Evolutionary conservation across 2,888 invertebrate genomes (phyloP).

Genomic region (Sialis fuliginosa): DNA sequence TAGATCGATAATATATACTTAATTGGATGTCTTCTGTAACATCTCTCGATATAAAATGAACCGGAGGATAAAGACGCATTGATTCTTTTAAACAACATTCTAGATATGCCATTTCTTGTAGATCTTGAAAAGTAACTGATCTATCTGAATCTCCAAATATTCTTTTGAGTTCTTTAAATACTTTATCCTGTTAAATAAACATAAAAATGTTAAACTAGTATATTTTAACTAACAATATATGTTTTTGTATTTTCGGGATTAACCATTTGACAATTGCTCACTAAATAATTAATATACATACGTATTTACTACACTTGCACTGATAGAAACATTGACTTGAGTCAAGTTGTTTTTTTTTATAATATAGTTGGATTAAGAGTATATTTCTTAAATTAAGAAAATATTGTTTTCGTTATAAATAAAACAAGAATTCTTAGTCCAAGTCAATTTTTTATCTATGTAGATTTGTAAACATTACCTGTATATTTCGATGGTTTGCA

Average conservation of each 20-base stretch:
- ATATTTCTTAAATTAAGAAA: too few relatives aligned
- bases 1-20: background rate
- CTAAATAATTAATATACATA: too few relatives aligned
- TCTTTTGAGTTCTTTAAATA: background rate
- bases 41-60: constrained; percentile 1
- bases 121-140: background rate
- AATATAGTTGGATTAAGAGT: too few relatives aligned
- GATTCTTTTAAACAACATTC: constrained; percentile 4
- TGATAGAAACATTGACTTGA: too few relatives aligned
- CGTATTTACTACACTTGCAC: too few relatives aligned
- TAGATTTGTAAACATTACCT: constrained; percentile 7
- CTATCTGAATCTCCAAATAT: background rate
- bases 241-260: background rate
- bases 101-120: background rate
- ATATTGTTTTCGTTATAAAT: too few relatives aligned
- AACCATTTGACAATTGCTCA: too few relatives aligned
- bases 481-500: constrained; percentile 26
- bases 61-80: background rate
- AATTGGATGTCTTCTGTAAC: background rate
- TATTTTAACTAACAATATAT: background rate
- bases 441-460: too few relatives aligned
- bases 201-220: too few relatives aligned
- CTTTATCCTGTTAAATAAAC: background rate
- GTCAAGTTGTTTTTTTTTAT: too few relatives aligned
- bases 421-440: too few relatives aligned